Conservation (phyloP, 2,113 vertebrate species). For the Chloropsis hardwickii region DNA sequence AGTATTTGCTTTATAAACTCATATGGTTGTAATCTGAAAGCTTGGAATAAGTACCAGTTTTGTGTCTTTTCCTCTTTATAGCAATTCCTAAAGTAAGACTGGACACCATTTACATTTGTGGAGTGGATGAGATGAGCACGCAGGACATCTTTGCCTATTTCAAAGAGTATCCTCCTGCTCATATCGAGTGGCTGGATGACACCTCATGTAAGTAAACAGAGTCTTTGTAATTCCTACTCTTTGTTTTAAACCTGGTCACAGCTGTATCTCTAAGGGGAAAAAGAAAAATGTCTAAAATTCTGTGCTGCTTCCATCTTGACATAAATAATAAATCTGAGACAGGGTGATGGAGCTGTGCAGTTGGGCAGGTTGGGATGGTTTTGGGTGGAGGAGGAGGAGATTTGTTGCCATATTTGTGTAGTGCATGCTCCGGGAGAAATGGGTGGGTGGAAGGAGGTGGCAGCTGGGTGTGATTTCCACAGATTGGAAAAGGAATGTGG, state of each 20-base stretch:
- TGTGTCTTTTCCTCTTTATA: conserved; percentile 50
- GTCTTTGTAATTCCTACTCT: background rate
- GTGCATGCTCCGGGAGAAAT: background rate
- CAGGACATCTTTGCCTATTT: conserved; percentile 94
- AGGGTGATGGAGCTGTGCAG: background rate
- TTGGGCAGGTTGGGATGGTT: background rate
- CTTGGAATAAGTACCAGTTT: background rate
- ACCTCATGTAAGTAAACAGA: conserved; percentile 84
- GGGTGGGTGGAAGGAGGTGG: background rate
- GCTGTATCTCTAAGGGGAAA: background rate
- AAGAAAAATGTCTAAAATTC: background rate
- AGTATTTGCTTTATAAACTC: background rate
- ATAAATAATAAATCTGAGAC: background rate
- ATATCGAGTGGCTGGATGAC: conserved; percentile 98
- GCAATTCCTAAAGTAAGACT: conserved; percentile 88
- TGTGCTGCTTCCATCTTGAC: background rate
- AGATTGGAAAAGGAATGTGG: background rate
- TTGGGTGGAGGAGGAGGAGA: background rate
- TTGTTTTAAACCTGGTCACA: background rate
- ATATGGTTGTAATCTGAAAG: background rate
- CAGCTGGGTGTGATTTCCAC: background rate
- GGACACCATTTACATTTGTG: conserved; percentile 88
- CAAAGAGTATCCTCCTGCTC: conserved; percentile 95
- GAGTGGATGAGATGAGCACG: conserved; percentile 97
- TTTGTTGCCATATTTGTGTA: background rate